These are phyloP conservation scores for Epinotia nisella DNA, from an alignment of 2,888 invertebrate genomes.

Conservation along the genomic window DNA sequence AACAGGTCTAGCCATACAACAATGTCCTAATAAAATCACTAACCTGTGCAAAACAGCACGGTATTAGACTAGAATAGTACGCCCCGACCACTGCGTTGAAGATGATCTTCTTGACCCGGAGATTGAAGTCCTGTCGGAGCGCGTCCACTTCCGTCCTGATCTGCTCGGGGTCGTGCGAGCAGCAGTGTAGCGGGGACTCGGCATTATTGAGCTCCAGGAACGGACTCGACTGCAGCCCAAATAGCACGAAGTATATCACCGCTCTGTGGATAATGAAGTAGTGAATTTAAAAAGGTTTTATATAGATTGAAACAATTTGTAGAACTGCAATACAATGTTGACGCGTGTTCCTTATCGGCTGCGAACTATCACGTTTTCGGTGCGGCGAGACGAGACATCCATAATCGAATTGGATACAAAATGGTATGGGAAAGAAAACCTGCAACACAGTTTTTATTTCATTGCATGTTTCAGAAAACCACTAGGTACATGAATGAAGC, in stretches of 20 bases:
- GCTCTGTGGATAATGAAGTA: conserved; percentile 82
- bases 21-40: conserved; percentile 46
- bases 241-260: conserved; percentile 91
- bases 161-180: conserved; percentile 88
- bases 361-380: no score
- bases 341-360: no score
- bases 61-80: conserved; percentile 95
- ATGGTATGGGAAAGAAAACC: no score
- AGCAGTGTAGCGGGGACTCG: conserved; percentile 89
- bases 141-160: conserved; percentile 94
- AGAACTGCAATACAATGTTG: no score
- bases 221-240: conserved; percentile 91
- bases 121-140: conserved; percentile 94
- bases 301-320: background rate
- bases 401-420: no score
- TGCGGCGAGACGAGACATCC: no score
- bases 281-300: background rate
- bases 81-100: conserved; percentile 93
- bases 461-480: no score
- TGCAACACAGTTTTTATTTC: no score
- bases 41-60: conserved; percentile 95
- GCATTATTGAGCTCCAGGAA: conserved; percentile 87
- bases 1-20: no score
- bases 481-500: no score
- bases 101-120: conserved; percentile 94